phyloP scores from a whole-genome alignment of 1,140 invertebrate species.

The Zeugodacus cucurbitae region DNA sequence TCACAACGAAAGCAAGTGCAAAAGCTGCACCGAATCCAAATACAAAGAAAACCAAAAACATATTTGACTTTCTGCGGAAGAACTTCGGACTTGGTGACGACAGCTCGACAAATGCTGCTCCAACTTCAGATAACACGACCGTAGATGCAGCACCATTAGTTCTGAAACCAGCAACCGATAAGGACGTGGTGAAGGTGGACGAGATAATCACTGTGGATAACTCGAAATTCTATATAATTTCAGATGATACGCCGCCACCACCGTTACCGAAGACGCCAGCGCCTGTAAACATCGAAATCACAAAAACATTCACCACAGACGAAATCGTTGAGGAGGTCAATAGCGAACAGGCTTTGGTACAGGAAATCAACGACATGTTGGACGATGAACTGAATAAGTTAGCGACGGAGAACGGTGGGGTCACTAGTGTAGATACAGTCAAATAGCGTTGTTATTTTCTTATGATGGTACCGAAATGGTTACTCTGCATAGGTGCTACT shows the following conservation, averaged over 20 bases:
- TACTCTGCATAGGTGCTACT: neutral
- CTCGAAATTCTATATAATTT: conserved; percentile 60
- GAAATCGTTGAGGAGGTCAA: conserved; percentile 59
- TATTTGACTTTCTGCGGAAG: conserved; percentile 61
- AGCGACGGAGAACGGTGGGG: conserved; percentile 42
- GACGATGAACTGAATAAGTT: conserved; percentile 62
- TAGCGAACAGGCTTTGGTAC: conserved; percentile 55
- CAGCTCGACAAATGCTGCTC: neutral
- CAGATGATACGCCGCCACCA: conserved; percentile 44
- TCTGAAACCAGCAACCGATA: conserved; percentile 31
- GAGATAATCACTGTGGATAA: conserved; percentile 57
- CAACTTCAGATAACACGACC: neutral
- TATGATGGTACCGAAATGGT: too few species aligned
- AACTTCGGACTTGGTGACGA: conserved; percentile 53
- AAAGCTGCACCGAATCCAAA: conserved; percentile 44
- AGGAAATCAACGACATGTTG: conserved; percentile 62
- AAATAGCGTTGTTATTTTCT: neutral
- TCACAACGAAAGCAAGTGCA: conserved; percentile 20
- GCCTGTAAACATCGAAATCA: conserved; percentile 61
- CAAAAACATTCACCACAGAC: conserved; percentile 57
- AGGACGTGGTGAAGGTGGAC: conserved; percentile 54
- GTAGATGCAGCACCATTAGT: neutral
- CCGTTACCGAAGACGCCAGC: conserved; percentile 58
- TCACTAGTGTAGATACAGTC: neutral
- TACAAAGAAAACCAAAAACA: conserved; percentile 62